Conservation (phyloP, 2,113 vertebrate genomes). For the Crotalus helleri region DNA sequence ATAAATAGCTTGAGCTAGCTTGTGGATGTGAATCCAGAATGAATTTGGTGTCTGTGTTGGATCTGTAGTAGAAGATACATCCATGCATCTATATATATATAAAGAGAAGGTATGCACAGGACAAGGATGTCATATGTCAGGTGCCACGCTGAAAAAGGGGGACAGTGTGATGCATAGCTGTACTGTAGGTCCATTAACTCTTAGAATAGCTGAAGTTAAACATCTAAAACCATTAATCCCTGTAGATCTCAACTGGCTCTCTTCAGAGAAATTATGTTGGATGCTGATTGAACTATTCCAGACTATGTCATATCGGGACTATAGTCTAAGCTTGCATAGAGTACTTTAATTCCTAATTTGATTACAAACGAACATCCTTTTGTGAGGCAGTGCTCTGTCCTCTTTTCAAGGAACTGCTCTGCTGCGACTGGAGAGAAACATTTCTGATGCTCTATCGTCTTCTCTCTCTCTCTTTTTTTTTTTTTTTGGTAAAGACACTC, state of each 20-base stretch:
- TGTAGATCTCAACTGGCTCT: background rate
- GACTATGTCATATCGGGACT: background rate
- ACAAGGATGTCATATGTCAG: background rate
- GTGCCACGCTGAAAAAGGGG: background rate
- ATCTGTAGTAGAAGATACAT: background rate
- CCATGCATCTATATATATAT: background rate
- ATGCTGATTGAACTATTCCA: background rate
- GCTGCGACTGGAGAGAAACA: conserved; percentile 18
- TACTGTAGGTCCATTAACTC: background rate
- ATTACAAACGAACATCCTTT: background rate
- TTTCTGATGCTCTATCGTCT: conserved; percentile 21
- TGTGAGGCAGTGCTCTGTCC: background rate
- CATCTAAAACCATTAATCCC: background rate
- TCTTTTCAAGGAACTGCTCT: background rate
- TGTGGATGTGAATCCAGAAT: background rate
- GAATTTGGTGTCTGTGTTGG: background rate
- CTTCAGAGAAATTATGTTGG: background rate
- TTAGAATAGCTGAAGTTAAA: background rate
- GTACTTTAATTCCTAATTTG: conserved; percentile 9
- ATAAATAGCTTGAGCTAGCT: background rate
- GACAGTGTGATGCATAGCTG: background rate
- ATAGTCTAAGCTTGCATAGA: background rate
- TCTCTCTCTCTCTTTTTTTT: background rate
- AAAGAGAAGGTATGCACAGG: background rate
- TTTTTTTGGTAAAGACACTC: rapidly evolving